Base-by-base conservation (phyloP, 1,140 invertebrate species). In the Drosophila equinoxialis region DNA sequence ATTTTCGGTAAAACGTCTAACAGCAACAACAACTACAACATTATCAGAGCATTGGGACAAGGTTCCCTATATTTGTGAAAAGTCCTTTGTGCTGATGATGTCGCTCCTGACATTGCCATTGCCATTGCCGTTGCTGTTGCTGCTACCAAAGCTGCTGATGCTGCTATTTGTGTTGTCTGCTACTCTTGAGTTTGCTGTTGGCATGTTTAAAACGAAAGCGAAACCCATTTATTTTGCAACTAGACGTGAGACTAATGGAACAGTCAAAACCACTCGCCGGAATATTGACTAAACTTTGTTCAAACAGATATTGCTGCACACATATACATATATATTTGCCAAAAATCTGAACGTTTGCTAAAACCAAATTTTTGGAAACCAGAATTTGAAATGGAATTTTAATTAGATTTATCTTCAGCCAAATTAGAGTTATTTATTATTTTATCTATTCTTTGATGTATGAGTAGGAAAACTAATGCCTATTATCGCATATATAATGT, bases 1-100 rank as follows among this genome's bases (percentile, higher is more conserved):
- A 87, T 87, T 86, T 89, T 77, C 51, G 73, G 80, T 57, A 64
- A 62, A 68, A 69, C 79, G 71, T 68, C 68, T 64, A 79, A 58
- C 83, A 64, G 54, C 69, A 71, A 23, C 66, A 79, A 61, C 69
- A 66, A 35, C 37, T 60, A 8, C 30, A 11, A 14, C 41, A 60
- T 39, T 39, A 39, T 14, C 33, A 73, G 30, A 30, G 70, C 71
- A 72, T 57, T 41, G 14, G 14, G 0, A 39, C 10, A 71, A 62
- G 23, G n/a, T 14, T 54, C 30, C 45, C 33, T 20, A n/a, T 20
- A 59, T 59, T 37, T 14, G 57, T 39, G 14, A 39, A 6, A 30
- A 30, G 33, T 59, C 35, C n/a, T 45, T 26, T 45, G 41, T 45
- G 6, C 41, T 30, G 11, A 59, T 59, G 33, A 8, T 20, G 0